Evolutionary conservation across 2,888 invertebrate species (phyloP).

Genomic region (Furcula furcula): DNA sequence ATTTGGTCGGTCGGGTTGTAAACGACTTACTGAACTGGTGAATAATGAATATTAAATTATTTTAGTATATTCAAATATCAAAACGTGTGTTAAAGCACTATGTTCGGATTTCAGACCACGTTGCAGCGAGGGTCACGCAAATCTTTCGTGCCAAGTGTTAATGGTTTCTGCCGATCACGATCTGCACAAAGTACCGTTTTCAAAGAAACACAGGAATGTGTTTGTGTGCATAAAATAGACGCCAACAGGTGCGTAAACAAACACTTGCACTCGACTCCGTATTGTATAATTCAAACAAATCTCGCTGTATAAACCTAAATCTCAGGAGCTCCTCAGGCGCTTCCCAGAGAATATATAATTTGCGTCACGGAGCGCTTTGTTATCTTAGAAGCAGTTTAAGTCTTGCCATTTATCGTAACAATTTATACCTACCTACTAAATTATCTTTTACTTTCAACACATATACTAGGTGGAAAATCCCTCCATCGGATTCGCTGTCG

Average conservation of each 20-base stretch:
- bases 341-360: slow-evolving; percentile 46
- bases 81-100: too few species aligned
- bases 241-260: slow-evolving; percentile 36
- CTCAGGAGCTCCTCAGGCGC: slow-evolving; percentile 34
- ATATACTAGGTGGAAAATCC: too few species aligned
- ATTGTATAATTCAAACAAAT: slow-evolving; percentile 48
- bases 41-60: too few species aligned
- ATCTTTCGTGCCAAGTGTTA: slow-evolving; percentile 14
- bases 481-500: too few species aligned
- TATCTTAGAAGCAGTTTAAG: slow-evolving; percentile 15
- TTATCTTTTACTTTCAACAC: too few species aligned
- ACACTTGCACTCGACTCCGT: slow-evolving; percentile 35
- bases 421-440: too few species aligned
- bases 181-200: slow-evolving; percentile 16
- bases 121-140: slow-evolving; percentile 6
- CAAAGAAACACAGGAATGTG: slow-evolving; percentile 16
- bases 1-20: too few species aligned
- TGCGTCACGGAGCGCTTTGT: slow-evolving; percentile 34
- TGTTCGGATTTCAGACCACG: not conserved
- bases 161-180: slow-evolving; percentile 17
- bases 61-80: too few species aligned
- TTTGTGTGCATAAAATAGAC: slow-evolving; percentile 23
- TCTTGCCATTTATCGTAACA: not conserved
- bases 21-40: too few species aligned
- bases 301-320: slow-evolving; percentile 41